These are phyloP conservation scores for Channa maculata DNA, from an alignment of 2,113 vertebrate species.

Conservation along the genomic window DNA sequence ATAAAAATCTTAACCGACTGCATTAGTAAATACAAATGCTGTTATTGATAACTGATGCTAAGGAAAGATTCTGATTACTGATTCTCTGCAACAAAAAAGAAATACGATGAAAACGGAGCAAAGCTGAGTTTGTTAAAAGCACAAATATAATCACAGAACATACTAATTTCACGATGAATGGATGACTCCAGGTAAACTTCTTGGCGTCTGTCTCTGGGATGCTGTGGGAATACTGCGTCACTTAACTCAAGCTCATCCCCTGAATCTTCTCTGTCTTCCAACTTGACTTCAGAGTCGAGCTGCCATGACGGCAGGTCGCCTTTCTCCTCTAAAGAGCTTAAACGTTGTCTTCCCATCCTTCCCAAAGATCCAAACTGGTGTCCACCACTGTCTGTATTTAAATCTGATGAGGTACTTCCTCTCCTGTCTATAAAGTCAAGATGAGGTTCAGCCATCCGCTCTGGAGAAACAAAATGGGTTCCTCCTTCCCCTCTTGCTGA, in stretches of 20 bases:
- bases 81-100: too few relatives aligned
- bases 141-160: neutral
- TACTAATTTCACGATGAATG: constrained; percentile 28
- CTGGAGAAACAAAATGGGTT: constrained; percentile 9
- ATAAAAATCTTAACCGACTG: too few relatives aligned
- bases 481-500: neutral
- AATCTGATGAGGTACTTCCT: neutral
- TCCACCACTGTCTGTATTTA: constrained; percentile 1
- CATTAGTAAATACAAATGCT: too few relatives aligned
- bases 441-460: neutral
- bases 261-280: constrained; percentile 62
- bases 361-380: neutral
- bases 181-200: constrained; percentile 5
- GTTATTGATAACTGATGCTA: too few relatives aligned
- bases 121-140: too few relatives aligned
- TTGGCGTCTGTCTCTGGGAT: neutral
- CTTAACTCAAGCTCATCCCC: constrained; percentile 56
- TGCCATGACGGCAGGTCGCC: constrained; percentile 8
- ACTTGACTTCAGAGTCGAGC: constrained; percentile 54
- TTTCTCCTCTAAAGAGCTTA: constrained; percentile 22
- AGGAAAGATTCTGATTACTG: too few relatives aligned
- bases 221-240: constrained; percentile 7
- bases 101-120: too few relatives aligned
- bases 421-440: neutral
- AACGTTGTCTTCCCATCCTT: neutral